Percentiles rank a stretch among this genome's conserved stretches.
Evolutionary conservation across 2,113 vertebrate species (phyloP).

Genomic region (Capricornis sumatraensis): DNA sequence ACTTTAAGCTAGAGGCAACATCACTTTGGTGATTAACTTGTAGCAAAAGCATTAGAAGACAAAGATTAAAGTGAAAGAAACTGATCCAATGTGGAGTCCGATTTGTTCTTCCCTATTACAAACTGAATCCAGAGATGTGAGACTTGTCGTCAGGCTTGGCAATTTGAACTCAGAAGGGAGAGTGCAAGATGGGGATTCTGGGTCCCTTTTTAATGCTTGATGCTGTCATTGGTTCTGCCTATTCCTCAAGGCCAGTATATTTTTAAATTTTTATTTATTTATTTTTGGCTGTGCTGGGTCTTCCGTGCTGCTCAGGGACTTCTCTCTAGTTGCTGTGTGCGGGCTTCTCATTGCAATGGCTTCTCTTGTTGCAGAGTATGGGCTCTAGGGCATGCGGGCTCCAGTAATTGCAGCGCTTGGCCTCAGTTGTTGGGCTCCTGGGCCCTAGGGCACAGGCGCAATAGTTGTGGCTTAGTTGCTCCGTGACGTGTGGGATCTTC

Average conservation of each 20-base stretch:
- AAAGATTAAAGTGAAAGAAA: not conserved
- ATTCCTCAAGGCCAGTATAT: not conserved
- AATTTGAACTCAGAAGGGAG: not conserved
- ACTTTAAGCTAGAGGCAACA: not conserved
- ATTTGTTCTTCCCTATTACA: not conserved
- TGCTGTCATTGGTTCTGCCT: not conserved
- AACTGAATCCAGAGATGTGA: not conserved
- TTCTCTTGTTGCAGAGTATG: not conserved
- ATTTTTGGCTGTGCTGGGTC: not conserved
- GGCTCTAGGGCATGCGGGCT: not conserved
- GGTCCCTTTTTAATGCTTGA: not conserved
- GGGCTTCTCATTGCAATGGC: not conserved
- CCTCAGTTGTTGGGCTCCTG: not conserved
- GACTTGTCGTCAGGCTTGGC: not conserved
- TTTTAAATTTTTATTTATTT: not conserved
- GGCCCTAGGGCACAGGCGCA: not conserved
- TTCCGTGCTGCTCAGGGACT: not conserved
- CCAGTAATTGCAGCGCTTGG: rapidly evolving
- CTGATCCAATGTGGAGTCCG: not conserved
- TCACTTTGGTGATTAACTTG: not conserved
- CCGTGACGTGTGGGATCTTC: not conserved
- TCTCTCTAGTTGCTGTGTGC: not conserved
- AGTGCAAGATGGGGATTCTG: not conserved
- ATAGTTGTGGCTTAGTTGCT: not conserved
- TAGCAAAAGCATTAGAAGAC: not conserved